Percentiles rank a stretch among this genome's conserved stretches.
phyloP scores from a whole-genome alignment of 2,888 invertebrate species.

The Bursaphelenchus okinawaensis region DNA sequence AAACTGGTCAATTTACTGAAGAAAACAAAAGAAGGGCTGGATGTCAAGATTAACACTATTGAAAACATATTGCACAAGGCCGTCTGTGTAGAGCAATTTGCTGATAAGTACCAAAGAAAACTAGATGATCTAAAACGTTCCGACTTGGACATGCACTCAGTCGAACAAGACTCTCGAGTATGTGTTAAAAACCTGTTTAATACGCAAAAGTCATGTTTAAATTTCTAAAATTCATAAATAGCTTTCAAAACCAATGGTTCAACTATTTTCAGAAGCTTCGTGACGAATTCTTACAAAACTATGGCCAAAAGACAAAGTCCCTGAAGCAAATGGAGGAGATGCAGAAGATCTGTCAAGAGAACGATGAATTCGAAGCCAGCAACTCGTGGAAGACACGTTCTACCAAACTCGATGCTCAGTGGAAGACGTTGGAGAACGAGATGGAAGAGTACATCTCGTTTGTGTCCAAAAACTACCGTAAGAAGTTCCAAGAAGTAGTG shows the following conservation, averaged over 20 bases:
- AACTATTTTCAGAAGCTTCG: conserved; percentile 10
- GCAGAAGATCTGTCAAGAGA: conserved; percentile 1
- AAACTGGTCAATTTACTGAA: neutral
- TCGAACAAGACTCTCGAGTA: neutral
- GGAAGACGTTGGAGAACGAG: conserved; percentile 30
- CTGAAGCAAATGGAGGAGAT: conserved; percentile 23
- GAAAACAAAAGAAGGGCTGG: neutral
- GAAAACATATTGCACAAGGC: conserved; percentile 27
- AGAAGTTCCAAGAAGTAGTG: conserved; percentile 26
- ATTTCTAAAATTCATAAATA: too few relatives aligned
- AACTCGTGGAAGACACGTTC: conserved; percentile 15
- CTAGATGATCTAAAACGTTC: conserved; percentile 4
- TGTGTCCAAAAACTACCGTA: conserved; percentile 24
- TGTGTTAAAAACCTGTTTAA: too few relatives aligned
- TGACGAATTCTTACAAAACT: conserved; percentile 14
- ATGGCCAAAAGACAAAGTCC: conserved; percentile 21
- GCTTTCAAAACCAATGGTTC: too few relatives aligned
- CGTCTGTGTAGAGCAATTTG: conserved; percentile 29
- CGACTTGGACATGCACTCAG: neutral
- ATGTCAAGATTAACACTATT: conserved; percentile 10
- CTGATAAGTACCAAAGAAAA: conserved; percentile 18
- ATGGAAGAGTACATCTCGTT: conserved; percentile 26
- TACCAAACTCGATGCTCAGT: conserved; percentile 39
- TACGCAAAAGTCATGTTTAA: too few relatives aligned
- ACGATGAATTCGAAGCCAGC: neutral